A percentile compares a stretch with the other conserved stretches of the same genome.
Conservation (phyloP, 2,797 vertebrate genomes). For the Bovichtus variegatus region DNA sequence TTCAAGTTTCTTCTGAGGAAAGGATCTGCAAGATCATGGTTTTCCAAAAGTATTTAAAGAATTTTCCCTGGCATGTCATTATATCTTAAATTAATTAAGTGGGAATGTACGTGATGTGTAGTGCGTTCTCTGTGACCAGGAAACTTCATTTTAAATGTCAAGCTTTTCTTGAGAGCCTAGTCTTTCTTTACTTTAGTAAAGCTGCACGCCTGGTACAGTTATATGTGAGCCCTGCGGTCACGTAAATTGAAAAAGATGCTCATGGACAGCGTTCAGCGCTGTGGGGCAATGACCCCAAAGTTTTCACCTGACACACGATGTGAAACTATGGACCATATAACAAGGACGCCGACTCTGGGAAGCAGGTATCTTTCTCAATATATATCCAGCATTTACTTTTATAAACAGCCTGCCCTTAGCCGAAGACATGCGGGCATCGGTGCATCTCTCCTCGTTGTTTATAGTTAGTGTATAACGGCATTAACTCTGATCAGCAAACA, state of each 20-base stretch:
- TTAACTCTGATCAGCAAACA: slow-evolving; percentile 72
- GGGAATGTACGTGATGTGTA: slow-evolving; percentile 29
- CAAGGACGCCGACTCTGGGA: slow-evolving; percentile 52
- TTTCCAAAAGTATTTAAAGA: slow-evolving; percentile 37
- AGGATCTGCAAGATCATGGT: slow-evolving; percentile 32
- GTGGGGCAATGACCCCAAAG: slow-evolving; percentile 55
- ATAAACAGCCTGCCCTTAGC: slow-evolving; percentile 47
- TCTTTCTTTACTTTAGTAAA: slow-evolving; percentile 38
- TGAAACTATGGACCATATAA: slow-evolving; percentile 63
- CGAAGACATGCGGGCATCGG: slow-evolving; percentile 57
- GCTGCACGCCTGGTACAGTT: slow-evolving; percentile 43
- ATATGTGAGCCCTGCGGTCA: slow-evolving; percentile 48
- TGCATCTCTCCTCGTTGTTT: slow-evolving; percentile 71
- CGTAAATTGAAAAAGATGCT: slow-evolving; percentile 67
- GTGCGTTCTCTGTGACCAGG: slow-evolving; percentile 10
- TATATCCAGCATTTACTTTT: slow-evolving; percentile 52
- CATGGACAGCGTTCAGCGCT: slow-evolving; percentile 53
- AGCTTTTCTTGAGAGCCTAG: slow-evolving; percentile 22
- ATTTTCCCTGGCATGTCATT: slow-evolving; percentile 28
- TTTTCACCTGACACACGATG: slow-evolving; percentile 56
- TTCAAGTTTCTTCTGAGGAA: slow-evolving; percentile 38
- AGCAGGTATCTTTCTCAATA: slow-evolving; percentile 50
- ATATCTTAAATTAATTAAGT: slow-evolving; percentile 17
- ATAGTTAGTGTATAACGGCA: slow-evolving; percentile 57
- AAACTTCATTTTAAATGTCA: slow-evolving; percentile 43